Evolutionary conservation across 2,888 invertebrate species (phyloP), one percentile per base, ranked within the genome.

Genomic region (Masnerella sp.): DNA sequence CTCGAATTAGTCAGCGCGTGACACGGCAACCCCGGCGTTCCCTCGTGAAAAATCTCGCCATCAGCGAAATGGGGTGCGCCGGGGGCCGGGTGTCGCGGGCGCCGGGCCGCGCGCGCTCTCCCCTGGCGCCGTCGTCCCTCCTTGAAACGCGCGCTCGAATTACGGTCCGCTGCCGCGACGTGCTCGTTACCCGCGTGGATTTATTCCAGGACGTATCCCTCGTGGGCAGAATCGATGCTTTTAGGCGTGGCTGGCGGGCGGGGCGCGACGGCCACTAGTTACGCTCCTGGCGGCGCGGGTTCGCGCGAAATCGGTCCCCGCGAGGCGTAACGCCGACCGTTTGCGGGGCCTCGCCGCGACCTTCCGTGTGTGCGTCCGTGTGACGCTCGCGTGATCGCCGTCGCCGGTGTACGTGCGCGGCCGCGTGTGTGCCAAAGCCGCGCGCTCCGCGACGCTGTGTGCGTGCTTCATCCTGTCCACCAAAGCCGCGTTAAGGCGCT

Each of bases 261-360:
- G 64, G 64, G 71, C 51, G 58, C 58, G 28, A 14, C 38, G 62
- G 40, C 20, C 30, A 12, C 71, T 58, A 58, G 64, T 65, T 65
- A 65, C 64, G 64, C 59, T 59, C 59, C 38, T 65, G 71, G 36
- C 25, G 34, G 59, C 20, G 49, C 32, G 32, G 54, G 22, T 68
- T 81, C 82, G 81, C 84, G 83, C 82, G 84, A 85, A 85, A 84
- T 84, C 82, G 83, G 85, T 84, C 85, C 84, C 83, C 84, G 83
- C 84, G 82, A 85, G 85, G 84, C 83, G 83, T 83, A 83, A 83
- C 84, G 84, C 81, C 77, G 80, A 83, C 80, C 82, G 82, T 83
- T 84, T 84, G 84, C 84, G 83, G 84, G 85, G 83, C 85, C 85
- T 82, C 82, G 80, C 83, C 82, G 84, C 83, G 84, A 84, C 83